phyloP scores from a whole-genome alignment of 37 sponge, comb jelly and placozoan species.

The Theonella swinhoei region DNA sequence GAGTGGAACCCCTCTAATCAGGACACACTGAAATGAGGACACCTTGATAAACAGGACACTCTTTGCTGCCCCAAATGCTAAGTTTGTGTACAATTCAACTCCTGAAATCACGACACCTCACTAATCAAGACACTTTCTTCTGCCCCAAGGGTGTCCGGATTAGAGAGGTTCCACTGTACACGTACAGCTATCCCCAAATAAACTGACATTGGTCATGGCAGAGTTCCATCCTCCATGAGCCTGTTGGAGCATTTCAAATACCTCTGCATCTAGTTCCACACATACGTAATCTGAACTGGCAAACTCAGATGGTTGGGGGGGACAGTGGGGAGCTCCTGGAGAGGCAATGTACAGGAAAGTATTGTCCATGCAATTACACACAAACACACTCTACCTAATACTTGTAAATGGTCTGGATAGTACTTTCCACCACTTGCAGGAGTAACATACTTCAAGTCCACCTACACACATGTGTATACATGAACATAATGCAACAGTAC shows the following conservation, averaged over 20 bases:
- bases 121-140: too few species aligned
- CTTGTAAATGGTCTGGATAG: slow-evolving; percentile 80
- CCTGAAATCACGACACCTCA: too few species aligned
- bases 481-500: not conserved
- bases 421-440: slow-evolving; percentile 60
- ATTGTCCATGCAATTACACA: not conserved
- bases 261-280: slow-evolving; percentile 73
- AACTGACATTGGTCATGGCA: slow-evolving; percentile 63
- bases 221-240: slow-evolving; percentile 87
- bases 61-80: too few species aligned
- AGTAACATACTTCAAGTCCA: slow-evolving; percentile 67
- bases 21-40: too few species aligned
- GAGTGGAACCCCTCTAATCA: too few species aligned
- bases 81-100: too few species aligned
- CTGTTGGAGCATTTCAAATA: slow-evolving; percentile 75
- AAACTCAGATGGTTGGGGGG: not conserved
- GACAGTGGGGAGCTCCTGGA: not conserved
- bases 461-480: slow-evolving; percentile 4
- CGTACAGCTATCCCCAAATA: too few species aligned
- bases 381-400: slow-evolving; percentile 43
- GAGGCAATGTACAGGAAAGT: not conserved
- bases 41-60: too few species aligned
- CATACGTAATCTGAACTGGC: slow-evolving; percentile 63
- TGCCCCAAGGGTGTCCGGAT: too few species aligned
- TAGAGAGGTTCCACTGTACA: too few species aligned